Percentiles rank a stretch among this genome's conserved stretches.
phyloP scores from a whole-genome alignment of 2,113 vertebrate species.

The Sinocyclocheilus anshuiensis region DNA sequence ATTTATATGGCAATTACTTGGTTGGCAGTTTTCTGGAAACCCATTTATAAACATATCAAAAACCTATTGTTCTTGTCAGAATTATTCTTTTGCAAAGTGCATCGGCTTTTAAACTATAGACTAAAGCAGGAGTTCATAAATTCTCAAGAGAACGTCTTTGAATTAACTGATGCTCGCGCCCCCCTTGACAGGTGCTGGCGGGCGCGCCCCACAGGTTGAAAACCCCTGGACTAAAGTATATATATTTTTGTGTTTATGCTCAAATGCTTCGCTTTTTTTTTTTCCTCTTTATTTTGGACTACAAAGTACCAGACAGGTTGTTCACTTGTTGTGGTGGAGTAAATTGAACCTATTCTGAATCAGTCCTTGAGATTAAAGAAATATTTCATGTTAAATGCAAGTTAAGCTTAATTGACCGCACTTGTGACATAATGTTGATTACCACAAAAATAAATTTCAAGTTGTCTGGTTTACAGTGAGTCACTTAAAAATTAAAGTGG shows the following conservation, averaged over 20 bases:
- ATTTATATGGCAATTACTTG: conserved; percentile 39
- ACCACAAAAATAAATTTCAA: not conserved
- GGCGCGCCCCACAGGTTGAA: too few relatives aligned
- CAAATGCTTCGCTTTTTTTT: not conserved
- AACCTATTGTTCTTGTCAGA: conserved; percentile 4
- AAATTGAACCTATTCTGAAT: not conserved
- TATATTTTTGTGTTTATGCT: not conserved
- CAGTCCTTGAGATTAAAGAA: not conserved
- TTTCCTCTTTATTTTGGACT: not conserved
- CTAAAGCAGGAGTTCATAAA: too few relatives aligned
- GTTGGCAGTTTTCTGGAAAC: conserved; percentile 23
- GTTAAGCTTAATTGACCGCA: not conserved
- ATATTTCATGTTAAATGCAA: not conserved
- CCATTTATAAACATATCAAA: conserved; percentile 8
- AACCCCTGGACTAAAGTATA: not conserved
- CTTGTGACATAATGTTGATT: not conserved
- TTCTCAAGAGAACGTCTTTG: too few relatives aligned
- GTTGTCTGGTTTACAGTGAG: not conserved
- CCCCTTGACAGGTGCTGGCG: too few relatives aligned
- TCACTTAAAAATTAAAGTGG: too few relatives aligned
- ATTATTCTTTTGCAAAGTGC: not conserved
- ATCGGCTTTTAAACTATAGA: not conserved
- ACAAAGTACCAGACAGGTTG: not conserved
- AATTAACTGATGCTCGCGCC: too few relatives aligned
- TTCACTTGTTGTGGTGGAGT: not conserved